Evolutionary conservation across 2,888 invertebrate genomes (phyloP), one percentile per base, ranked within the genome.

Genomic region (Trichogramma evanescens): DNA sequence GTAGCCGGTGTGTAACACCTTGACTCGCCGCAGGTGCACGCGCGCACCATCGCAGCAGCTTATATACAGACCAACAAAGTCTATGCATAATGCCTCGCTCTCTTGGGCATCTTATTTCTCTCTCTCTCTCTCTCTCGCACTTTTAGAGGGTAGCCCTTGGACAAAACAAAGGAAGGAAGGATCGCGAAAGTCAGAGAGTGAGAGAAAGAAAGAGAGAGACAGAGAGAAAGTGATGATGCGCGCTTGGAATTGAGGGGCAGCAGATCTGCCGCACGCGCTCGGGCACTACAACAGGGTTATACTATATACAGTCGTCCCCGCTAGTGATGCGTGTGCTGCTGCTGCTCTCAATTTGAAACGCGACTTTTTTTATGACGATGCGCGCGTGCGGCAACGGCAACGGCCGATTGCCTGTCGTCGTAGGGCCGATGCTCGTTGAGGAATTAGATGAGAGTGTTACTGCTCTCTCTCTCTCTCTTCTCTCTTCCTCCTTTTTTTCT

Each of bases 51-150:
- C 26, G 26, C 26, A 26, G 26, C 52, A 10, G 42, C 10, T n/a
- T 42, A 50, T 50, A 52, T 10, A 10, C 56, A 48, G 49, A 54
- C 55, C 26, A 26, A 26, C 26, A 26, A 26, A 26, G 26, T 58
- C 63, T 63, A 63, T 63, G 63, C 63, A 63, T 63, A 63, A 63
- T 63, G 57, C 58, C 58, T 58, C 60, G 50, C 43, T 39, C 10
- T 39, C 45, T 59, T 48, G 54, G 50, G 52, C 48, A n/a, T 59
- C 61, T 45, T 63, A 59, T 58, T 56, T 51, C 57, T 56, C 58
- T 58, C 51, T 54, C 63, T 48, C 46, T 46, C 48, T 48, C 10
- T 10, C 48, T 48, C 48, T 48, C 48, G 10, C 48, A 9, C 46
- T 9, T n/a, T 9, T 7, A 5, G 46, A 46, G 46, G 5, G n/a